Conservation (phyloP, 2,888 invertebrate genomes). For the Philonicus albiceps region DNA sequence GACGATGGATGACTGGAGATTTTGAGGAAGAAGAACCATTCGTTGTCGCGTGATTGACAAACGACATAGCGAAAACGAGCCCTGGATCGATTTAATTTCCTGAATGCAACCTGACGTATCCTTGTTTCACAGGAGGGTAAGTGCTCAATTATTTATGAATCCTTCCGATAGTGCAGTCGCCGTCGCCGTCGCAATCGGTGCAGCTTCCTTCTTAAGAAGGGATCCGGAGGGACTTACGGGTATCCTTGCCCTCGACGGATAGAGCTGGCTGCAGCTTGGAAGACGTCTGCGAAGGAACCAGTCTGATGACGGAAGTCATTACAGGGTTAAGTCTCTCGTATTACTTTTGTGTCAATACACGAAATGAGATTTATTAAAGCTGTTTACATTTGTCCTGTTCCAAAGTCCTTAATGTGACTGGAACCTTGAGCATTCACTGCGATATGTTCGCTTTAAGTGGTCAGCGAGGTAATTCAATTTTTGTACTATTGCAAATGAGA, state of each 20-base stretch:
- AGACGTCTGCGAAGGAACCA: background rate
- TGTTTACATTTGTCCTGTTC: conserved; percentile 9
- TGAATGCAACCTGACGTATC: conserved; percentile 35
- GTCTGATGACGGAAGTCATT: conserved; percentile 21
- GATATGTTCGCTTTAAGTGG: background rate
- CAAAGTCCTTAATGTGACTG: background rate
- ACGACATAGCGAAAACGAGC: background rate
- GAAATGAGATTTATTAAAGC: conserved; percentile 24
- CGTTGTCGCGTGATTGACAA: conserved; percentile 9
- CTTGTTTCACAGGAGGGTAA: conserved; percentile 29
- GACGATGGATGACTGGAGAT: conserved; percentile 9
- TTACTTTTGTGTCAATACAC: conserved; percentile 16
- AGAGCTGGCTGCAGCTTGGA: background rate
- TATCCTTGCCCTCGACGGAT: background rate
- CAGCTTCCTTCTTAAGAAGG: background rate
- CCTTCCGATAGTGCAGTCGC: background rate
- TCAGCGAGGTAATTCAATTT: background rate
- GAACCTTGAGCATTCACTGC: background rate
- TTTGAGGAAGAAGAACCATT: background rate
- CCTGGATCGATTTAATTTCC: conserved; percentile 17
- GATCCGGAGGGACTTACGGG: background rate
- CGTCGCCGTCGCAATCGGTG: background rate
- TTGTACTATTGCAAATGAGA: background rate
- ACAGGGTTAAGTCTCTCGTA: conserved; percentile 6
- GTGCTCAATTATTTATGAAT: conserved; percentile 37